phyloP scores from a whole-genome alignment of 53 echinoderm and acorn worm species.

The Paelopatides confundens region DNA sequence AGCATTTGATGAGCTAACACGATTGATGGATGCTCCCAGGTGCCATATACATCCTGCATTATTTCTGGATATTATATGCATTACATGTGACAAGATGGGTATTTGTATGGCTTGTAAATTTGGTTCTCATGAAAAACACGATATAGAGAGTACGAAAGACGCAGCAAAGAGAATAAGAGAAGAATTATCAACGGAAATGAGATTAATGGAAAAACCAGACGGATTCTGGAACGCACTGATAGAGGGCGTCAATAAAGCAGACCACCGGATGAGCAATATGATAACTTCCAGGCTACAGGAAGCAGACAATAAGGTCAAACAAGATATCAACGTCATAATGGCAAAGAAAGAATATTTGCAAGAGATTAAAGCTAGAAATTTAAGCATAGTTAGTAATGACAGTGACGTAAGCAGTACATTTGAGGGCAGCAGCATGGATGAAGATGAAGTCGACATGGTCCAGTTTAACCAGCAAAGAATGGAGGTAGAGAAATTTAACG shows the following conservation, averaged over 20 bases:
- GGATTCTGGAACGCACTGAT: not conserved
- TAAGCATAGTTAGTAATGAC: not conserved
- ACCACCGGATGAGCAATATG: not conserved
- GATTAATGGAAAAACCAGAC: not conserved
- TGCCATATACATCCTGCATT: not conserved
- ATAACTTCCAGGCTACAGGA: not conserved
- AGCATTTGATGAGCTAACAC: constrained; percentile 3
- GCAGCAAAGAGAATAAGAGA: constrained; percentile 2
- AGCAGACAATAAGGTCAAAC: constrained; percentile 14
- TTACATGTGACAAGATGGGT: not conserved
- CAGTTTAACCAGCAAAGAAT: constrained; percentile 24
- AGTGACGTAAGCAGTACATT: not conserved
- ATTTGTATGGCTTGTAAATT: constrained; percentile 40
- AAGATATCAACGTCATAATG: constrained; percentile 1
- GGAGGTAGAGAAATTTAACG: constrained; percentile 28
- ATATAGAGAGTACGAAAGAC: constrained; percentile 6
- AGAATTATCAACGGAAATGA: not conserved
- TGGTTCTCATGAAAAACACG: constrained; percentile 17
- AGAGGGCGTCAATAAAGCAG: not conserved
- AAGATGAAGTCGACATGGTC: not conserved
- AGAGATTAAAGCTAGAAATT: constrained; percentile 2
- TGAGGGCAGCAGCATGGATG: not conserved
- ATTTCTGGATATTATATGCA: constrained; percentile 6
- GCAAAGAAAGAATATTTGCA: constrained; percentile 19
- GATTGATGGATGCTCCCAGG: constrained; percentile 37